Evolutionary conservation across 1,140 invertebrate species (phyloP), one percentile per base, ranked within the genome.

Genomic region (Arion vulgaris): DNA sequence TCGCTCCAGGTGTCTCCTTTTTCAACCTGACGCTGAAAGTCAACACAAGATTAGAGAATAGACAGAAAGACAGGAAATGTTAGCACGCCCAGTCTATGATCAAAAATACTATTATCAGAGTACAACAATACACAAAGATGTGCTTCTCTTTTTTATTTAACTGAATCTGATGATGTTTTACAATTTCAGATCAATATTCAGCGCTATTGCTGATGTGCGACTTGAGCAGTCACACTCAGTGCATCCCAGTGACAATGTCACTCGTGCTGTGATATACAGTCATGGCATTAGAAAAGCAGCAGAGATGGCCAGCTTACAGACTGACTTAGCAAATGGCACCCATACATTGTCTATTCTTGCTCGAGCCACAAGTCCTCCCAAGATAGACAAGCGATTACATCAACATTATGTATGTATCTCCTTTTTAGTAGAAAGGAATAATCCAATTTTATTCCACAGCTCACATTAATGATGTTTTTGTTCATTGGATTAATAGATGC

Each of bases 311-410:
- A 72, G 57, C n/a, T 86, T 86, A 51, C 86, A 82, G 23, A 80
- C 80, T 75, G 86, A 86, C 57, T 51, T 87, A 38, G 78, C 80
- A 26, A 81, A 85, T 45, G 84, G 87, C 1, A 83, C 88, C 23
- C 87, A 84, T 73, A 81, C 85, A 23, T 62, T 87, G 36, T 89
- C 90, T 4, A 77, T 86, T 57, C 72, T 86, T 73, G 73, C 77
- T 53, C 71, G 87, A 23, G 83, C 84, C 53, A 85, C 85, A 32
- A 90, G 89, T 23, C 89, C 89, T 34, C 88, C 88, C 34, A 90
- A 89, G 71, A 89, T 91, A 57, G 90, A 91, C 86, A 92, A 92
- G 77, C 57, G 91, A 53, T 86, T 91, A 0, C 88, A 89, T 38
- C 89, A 91, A 75, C 85, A 89, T 39, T 89, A 91, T 87, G 91